A percentile compares a stretch with the other conserved stretches of the same genome.
phyloP scores from a whole-genome alignment of 2,888 invertebrate genomes.

The Sarcophaga carnaria region DNA sequence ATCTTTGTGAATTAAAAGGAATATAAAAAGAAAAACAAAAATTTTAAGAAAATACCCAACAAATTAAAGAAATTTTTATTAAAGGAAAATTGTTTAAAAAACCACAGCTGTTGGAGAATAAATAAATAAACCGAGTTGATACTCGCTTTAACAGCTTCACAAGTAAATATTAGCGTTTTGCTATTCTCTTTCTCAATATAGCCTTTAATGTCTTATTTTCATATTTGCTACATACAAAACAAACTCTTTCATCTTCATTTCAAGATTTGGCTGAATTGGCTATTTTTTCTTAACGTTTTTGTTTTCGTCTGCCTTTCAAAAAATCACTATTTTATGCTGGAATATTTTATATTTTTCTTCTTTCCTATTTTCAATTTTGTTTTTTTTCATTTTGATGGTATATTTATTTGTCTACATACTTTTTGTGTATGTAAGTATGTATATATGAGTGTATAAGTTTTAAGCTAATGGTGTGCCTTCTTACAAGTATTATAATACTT shows the following conservation, averaged over 20 bases:
- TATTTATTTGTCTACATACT: constrained; percentile 1
- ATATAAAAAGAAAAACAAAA: background rate
- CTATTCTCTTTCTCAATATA: too few relatives aligned
- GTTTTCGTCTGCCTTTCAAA: constrained; percentile 5
- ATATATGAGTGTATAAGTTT: background rate
- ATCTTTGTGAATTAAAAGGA: background rate
- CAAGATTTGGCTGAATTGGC: background rate
- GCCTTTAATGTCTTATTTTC: too few relatives aligned
- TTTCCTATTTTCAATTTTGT: constrained; percentile 2
- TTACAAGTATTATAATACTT: background rate
- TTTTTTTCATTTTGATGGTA: constrained; percentile 26
- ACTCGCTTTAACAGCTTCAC: constrained; percentile 4
- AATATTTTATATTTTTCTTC: constrained; percentile 12
- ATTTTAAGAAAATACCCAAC: too few relatives aligned
- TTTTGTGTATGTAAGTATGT: background rate
- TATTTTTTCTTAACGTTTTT: constrained; percentile 31
- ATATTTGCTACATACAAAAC: background rate
- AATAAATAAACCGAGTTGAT: constrained; percentile 11
- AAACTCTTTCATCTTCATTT: constrained; percentile 26
- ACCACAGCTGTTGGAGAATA: background rate
- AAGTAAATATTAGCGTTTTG: constrained; percentile 44
- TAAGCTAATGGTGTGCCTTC: constrained; percentile 22
- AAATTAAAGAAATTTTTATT: too few relatives aligned
- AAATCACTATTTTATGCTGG: constrained; percentile 33
- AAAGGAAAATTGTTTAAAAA: background rate